A percentile compares a stretch with the other conserved stretches of the same genome.
These are phyloP conservation scores for Troides oblongomaculatus DNA, from an alignment of 2,888 invertebrate genomes.

Conservation along the genomic window DNA sequence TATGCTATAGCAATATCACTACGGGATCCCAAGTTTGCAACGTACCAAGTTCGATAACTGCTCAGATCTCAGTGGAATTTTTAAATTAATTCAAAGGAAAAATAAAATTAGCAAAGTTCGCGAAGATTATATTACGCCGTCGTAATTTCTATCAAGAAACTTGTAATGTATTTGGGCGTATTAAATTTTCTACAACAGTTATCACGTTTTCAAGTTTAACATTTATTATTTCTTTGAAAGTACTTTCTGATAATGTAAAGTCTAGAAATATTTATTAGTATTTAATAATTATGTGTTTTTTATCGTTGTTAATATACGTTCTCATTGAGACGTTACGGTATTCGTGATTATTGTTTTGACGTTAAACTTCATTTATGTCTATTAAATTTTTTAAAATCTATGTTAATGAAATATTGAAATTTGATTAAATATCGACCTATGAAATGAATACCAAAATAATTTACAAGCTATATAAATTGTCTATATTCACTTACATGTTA, in stretches of 20 bases:
- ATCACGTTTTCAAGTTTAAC: conserved; percentile 26
- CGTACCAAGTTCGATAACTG: conserved; percentile 70
- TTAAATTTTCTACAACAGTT: conserved; percentile 27
- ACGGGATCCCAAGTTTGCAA: conserved; percentile 68
- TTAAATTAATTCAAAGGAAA: conserved; percentile 77
- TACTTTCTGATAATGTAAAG: background rate
- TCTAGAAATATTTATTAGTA: background rate
- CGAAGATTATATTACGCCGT: conserved; percentile 70
- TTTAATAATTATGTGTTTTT: background rate
- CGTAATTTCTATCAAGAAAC: conserved; percentile 71
- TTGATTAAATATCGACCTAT: background rate
- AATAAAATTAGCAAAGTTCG: conserved; percentile 75
- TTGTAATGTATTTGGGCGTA: conserved; percentile 56
- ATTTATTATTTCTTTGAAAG: conserved; percentile 12
- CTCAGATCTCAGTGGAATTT: conserved; percentile 70
- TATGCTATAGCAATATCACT: conserved; percentile 64
- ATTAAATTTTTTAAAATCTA: too few species aligned
- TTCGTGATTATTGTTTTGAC: too few species aligned
- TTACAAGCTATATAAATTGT: background rate
- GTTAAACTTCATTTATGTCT: too few species aligned
- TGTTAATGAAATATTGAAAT: too few species aligned
- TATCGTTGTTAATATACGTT: background rate
- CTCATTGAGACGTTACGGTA: too few species aligned
- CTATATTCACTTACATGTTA: conserved; percentile 16
- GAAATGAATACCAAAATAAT: background rate